Evolutionary conservation across 2,888 invertebrate species (phyloP), one percentile per base, ranked within the genome.

Genomic region (Dolichopus griseipennis): DNA sequence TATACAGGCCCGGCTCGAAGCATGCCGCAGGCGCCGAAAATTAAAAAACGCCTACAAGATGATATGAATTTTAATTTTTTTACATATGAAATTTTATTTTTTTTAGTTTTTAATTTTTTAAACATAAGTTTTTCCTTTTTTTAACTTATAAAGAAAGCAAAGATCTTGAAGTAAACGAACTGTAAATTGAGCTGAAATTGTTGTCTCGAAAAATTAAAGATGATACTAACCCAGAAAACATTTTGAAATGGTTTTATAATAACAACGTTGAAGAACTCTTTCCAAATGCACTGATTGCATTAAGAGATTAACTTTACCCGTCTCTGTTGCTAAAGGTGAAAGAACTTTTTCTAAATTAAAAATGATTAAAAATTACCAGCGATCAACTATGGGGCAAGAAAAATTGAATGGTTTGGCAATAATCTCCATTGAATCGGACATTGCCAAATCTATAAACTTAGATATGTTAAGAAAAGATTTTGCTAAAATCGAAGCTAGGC

Each of bases 381-480:
- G 64, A 64, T 64, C 64, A 64, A 27, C 34, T 64, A 64, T 64
- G 64, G 64, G 64, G 64, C 64, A 64, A 64, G 34, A 64, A 64
- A 64, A 64, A 64, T 64, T 64, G 64, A 37, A 64, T 64, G 37
- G 34, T 64, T n/a, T n/a, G n/a, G n/a, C n/a, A n/a, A n/a, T n/a
- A n/a, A n/a, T n/a, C n/a, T n/a, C n/a, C n/a, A n/a, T 52, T 18
- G 52, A 52, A 52, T 52, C 52, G 12, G 52, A 52, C 12, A 52
- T 18, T 52, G 52, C 6, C 52, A 52, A 52, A 52, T 52, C 52
- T 52, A 52, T 52, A 18, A 52, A 52, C 18, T 15, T 52, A 18
- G 52, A 10, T 52, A 18, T 18, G 52, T 52, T 52, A 15, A 10
- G 52, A 18, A 52, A 52, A 52, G 52, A 52, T 52, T 52, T 52